Evolutionary conservation across 2,888 invertebrate genomes (phyloP).

Genomic region (Caenorhabditis imperialis): DNA sequence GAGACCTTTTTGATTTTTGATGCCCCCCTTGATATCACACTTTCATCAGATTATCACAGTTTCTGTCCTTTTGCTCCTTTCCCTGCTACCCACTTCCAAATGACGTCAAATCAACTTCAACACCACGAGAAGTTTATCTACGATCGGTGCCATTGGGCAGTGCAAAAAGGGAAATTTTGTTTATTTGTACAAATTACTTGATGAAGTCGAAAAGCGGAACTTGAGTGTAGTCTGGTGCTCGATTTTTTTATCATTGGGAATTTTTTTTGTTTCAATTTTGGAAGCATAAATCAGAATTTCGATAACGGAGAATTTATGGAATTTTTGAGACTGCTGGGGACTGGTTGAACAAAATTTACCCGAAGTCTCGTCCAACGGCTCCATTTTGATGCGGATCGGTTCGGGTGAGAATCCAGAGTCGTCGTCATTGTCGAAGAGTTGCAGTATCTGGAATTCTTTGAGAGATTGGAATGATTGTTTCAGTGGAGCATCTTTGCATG

Average conservation of each 20-base stretch:
- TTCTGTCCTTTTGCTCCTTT: slow-evolving; percentile 26
- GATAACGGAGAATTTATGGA: slow-evolving; percentile 9
- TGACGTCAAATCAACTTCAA: no score
- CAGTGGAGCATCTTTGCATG: no score
- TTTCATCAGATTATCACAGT: slow-evolving; percentile 38
- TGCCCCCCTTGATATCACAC: slow-evolving; percentile 12
- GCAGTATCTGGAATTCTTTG: slow-evolving; percentile 14
- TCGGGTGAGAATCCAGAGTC: slow-evolving; percentile 27
- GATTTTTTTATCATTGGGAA: slow-evolving; percentile 26
- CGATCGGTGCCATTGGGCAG: no score
- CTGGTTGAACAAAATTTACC: slow-evolving; percentile 26
- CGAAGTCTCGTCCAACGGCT: slow-evolving; percentile 51
- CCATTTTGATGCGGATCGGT: slow-evolving; percentile 42
- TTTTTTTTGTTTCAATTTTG: no score
- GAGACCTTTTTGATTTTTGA: slow-evolving; percentile 16
- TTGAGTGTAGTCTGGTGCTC: slow-evolving; percentile 37
- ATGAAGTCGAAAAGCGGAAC: slow-evolving; percentile 24
- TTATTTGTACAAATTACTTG: neutral
- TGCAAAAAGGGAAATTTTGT: slow-evolving; percentile 9
- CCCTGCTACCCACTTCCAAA: neutral
- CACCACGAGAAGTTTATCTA: no score
- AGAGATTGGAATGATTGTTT: neutral
- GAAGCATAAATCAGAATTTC: neutral
- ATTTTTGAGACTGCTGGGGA: neutral
- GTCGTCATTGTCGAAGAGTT: slow-evolving; percentile 31